These are phyloP conservation scores for Lepidurus arcticus DNA, from an alignment of 1,140 invertebrate species.

Conservation along the genomic window DNA sequence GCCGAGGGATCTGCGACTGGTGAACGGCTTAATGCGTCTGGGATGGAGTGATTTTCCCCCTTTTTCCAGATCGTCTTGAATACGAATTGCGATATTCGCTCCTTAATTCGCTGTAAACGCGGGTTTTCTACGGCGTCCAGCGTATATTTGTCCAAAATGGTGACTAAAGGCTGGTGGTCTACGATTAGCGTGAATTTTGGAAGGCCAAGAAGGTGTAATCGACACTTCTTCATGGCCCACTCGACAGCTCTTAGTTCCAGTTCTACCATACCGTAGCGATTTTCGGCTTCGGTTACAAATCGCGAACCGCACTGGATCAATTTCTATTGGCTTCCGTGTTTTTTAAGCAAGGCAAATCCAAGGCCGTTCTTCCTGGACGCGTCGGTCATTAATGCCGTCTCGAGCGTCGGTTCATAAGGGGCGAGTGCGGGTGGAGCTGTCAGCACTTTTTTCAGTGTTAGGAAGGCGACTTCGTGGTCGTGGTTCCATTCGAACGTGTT, in stretches of 20 bases:
- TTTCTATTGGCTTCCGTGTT: conserved; percentile 31
- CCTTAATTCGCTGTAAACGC: conserved; percentile 31
- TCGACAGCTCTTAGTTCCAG: conserved; percentile 33
- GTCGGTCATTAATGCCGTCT: conserved; percentile 35
- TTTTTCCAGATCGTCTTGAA: conserved; percentile 26
- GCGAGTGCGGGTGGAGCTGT: conserved; percentile 23
- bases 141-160: conserved; percentile 35
- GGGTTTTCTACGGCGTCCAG: conserved; percentile 35
- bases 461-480: conserved; percentile 33
- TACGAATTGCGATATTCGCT: conserved; percentile 11
- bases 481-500: conserved; percentile 25
- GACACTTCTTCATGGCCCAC: conserved; percentile 39
- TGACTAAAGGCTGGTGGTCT: conserved; percentile 34
- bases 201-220: conserved; percentile 37
- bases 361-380: conserved; percentile 33
- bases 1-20: conserved; percentile 23
- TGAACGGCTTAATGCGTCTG: not conserved
- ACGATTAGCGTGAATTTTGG: conserved; percentile 35
- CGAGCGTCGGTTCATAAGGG: conserved; percentile 31
- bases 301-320: conserved; percentile 35
- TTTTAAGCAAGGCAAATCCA: conserved; percentile 32
- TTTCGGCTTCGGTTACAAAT: conserved; percentile 34
- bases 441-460: conserved; percentile 25
- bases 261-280: conserved; percentile 36
- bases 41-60: conserved; percentile 23